A percentile compares a stretch with the other conserved stretches of the same genome.
These are phyloP conservation scores for Lycorma delicatula DNA, from an alignment of 1,140 invertebrate species.

Conservation along the genomic window DNA sequence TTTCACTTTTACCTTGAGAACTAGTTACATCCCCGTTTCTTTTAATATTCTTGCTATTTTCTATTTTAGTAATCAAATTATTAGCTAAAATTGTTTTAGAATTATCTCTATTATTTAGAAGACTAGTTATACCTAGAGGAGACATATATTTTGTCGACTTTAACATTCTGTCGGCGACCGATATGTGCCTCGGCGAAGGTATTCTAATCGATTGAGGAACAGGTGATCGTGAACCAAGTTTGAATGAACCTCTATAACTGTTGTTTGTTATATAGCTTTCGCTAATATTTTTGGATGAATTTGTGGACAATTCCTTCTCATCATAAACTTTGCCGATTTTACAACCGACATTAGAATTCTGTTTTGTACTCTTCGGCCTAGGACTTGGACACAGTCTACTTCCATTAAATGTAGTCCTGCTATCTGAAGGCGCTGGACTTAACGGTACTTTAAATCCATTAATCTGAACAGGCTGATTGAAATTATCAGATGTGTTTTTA, in stretches of 20 bases:
- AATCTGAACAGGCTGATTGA: too few relatives aligned
- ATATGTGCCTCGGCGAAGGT: not conserved
- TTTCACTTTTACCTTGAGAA: not conserved
- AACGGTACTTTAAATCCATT: too few relatives aligned
- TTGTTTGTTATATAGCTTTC: not conserved
- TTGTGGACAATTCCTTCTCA: too few relatives aligned
- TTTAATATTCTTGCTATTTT: not conserved
- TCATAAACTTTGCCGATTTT: too few relatives aligned
- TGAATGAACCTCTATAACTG: constrained; percentile 1
- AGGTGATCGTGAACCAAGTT: not conserved
- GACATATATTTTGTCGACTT: not conserved
- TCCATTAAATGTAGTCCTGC: too few relatives aligned
- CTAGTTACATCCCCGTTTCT: not conserved
- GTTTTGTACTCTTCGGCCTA: too few relatives aligned
- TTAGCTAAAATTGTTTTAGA: not conserved
- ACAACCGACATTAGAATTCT: too few relatives aligned
- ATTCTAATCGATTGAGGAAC: not conserved
- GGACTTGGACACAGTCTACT: too few relatives aligned
- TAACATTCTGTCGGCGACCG: not conserved
- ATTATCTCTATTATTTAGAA: too few relatives aligned
- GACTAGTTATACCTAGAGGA: not conserved
- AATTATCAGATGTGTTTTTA: too few relatives aligned
- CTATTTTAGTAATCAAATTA: not conserved
- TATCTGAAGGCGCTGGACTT: too few relatives aligned
- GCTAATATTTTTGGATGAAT: not conserved